Evolutionary conservation across 2,888 invertebrate genomes (phyloP).

Genomic region (Fabriciana adippe): DNA sequence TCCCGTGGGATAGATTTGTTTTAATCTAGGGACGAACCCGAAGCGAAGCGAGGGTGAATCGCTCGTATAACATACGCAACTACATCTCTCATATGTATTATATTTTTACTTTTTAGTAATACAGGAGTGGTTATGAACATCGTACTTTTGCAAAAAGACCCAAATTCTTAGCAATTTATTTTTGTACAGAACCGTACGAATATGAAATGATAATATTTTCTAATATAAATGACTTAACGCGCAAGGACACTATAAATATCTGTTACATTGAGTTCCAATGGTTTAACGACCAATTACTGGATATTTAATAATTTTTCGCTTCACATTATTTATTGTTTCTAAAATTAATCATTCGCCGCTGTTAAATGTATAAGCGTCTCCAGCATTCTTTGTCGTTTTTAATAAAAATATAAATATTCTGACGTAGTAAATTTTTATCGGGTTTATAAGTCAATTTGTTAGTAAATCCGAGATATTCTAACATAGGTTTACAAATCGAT

Average conservation of each 20-base stretch:
- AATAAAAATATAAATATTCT: conserved; percentile 10
- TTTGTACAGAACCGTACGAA: conserved; percentile 11
- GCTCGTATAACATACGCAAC: too few species aligned
- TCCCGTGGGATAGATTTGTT: too few species aligned
- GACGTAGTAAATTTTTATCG: background rate
- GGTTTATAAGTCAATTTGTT: too few species aligned
- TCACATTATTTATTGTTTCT: conserved; percentile 18
- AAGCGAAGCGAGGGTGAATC: too few species aligned
- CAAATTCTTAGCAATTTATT: too few species aligned
- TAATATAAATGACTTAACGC: conserved; percentile 22
- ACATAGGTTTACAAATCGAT: too few species aligned
- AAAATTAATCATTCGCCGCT: background rate
- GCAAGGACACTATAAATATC: conserved; percentile 19
- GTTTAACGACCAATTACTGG: conserved; percentile 25
- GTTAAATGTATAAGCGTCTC: background rate
- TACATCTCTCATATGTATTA: too few species aligned
- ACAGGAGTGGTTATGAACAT: too few species aligned
- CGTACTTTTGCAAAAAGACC: too few species aligned
- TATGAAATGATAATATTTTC: background rate
- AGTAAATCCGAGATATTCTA: too few species aligned
- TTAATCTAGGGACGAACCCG: too few species aligned
- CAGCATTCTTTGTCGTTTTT: conserved; percentile 7
- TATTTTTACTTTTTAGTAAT: too few species aligned
- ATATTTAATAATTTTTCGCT: conserved; percentile 31
- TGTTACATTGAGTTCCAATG: conserved; percentile 22